Evolutionary conservation across 2,797 vertebrate species (phyloP).

Genomic region (Chrosomus eos): DNA sequence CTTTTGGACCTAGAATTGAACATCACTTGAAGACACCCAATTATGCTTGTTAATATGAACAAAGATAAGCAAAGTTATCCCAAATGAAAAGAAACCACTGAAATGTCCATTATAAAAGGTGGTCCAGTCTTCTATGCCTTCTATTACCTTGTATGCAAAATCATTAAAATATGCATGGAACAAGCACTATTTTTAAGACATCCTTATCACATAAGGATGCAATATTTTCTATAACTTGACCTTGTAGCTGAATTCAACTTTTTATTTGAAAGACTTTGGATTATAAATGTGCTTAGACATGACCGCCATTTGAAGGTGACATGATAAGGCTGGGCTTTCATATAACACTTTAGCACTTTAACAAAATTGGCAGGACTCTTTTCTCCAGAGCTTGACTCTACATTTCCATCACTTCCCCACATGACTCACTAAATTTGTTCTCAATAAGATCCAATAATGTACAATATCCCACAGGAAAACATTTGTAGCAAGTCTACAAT

Average conservation of each 20-base stretch:
- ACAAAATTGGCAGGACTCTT: constrained; percentile 13
- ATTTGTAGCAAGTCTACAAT: constrained; percentile 10
- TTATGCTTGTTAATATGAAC: constrained; percentile 67
- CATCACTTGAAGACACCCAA: constrained; percentile 67
- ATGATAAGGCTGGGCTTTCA: constrained; percentile 26
- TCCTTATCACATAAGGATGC: constrained; percentile 46
- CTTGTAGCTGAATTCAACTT: constrained; percentile 46
- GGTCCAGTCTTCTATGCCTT: constrained; percentile 65
- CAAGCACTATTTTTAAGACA: constrained; percentile 40
- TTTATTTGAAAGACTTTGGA: constrained; percentile 13
- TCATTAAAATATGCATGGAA: constrained; percentile 60
- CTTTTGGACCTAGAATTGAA: constrained; percentile 60
- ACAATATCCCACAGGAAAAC: constrained; percentile 31
- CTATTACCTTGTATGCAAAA: constrained; percentile 63
- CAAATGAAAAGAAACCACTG: constrained; percentile 67
- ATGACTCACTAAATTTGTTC: constrained; percentile 31
- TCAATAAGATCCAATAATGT: constrained; percentile 45
- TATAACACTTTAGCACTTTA: constrained; percentile 35
- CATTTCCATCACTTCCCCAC: neutral
- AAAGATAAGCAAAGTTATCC: constrained; percentile 71
- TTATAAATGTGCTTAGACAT: constrained; percentile 17
- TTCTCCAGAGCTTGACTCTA: constrained; percentile 27
- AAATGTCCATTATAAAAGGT: constrained; percentile 69
- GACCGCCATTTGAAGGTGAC: constrained; percentile 23
- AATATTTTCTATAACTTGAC: constrained; percentile 40